Evolutionary conservation across 1,140 invertebrate genomes (phyloP), one percentile per base, ranked within the genome.

Genomic region (Periplaneta americana): DNA sequence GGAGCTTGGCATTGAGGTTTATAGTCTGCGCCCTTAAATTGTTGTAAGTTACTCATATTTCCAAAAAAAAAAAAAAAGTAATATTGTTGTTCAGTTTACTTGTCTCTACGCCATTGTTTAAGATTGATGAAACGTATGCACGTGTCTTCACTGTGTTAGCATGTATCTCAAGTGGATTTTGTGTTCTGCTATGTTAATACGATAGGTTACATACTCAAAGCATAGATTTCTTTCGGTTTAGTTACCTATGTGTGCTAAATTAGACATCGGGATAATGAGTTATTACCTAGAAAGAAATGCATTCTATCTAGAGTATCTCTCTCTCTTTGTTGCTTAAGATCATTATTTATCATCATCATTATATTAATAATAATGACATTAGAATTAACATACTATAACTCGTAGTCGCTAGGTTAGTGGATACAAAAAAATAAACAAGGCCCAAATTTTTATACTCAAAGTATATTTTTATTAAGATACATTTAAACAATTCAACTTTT

Each of bases 311-410:
- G 75, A 77, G 10, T 77, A 10, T 77, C 32, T 76, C 75, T 77
- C 35, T 77, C 75, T 77, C 75, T 36, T 77, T 77, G 75, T 77
- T 77, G 75, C 75, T 34, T 34, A 34, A n/a, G 8, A 77, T n/a
- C 75, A 34, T 9, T 77, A 8, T 28, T 13, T 5, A 77, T 36
- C 75, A 48, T 4, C 39, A 48, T 48, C 22, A 66, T 66, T 28
- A 66, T n/a, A 22, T n/a, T 28, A n/a, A 66, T 66, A 28, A 66
- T 66, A 66, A 66, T n/a, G 17, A n/a, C 22, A n/a, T 66, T 66
- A 9, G 28, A 11, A 66, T 8, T n/a, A 8, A 66, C 28, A 28
- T 66, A 66, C 8, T 28, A 66, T 66, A 66, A 4, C 22, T 66
- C 11, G 22, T 66, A 66, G 22, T 66, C 48, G n/a, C n/a, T 66